phyloP scores from a whole-genome alignment of 2,888 invertebrate species.

The Agriopis leucophaearia region DNA sequence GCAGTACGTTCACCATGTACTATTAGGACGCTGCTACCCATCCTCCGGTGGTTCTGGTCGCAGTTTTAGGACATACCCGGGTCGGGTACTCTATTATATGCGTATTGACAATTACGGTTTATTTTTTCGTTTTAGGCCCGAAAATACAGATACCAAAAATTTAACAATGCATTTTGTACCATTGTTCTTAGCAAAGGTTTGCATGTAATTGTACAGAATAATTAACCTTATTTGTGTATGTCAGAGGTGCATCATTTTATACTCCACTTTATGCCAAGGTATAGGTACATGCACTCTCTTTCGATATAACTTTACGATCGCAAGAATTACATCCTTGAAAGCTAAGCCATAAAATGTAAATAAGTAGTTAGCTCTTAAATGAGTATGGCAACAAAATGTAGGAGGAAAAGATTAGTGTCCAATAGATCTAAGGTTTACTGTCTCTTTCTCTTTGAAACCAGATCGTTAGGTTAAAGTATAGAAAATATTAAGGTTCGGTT shows the following conservation, averaged over 20 bases:
- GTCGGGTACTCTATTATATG: too few relatives aligned
- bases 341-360: conserved; percentile 40
- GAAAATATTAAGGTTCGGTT: conserved; percentile 8
- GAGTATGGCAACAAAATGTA: conserved; percentile 27
- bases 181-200: too few relatives aligned
- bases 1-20: too few relatives aligned
- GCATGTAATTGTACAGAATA: too few relatives aligned
- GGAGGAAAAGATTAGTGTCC: conserved; percentile 31
- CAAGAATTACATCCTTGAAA: conserved; percentile 32
- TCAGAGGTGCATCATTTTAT: neutral
- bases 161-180: too few relatives aligned
- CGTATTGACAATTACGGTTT: too few relatives aligned
- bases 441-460: neutral
- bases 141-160: too few relatives aligned
- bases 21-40: too few relatives aligned
- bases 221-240: too few relatives aligned
- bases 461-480: conserved; percentile 15
- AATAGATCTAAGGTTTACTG: conserved; percentile 36
- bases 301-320: conserved; percentile 14
- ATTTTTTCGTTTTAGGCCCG: too few relatives aligned
- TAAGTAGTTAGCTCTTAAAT: conserved; percentile 17
- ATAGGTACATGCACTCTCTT: neutral
- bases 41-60: too few relatives aligned
- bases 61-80: too few relatives aligned
- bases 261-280: neutral